Evolutionary conservation across 2,797 vertebrate genomes (phyloP).

Genomic region (Cynopterus sphinx): DNA sequence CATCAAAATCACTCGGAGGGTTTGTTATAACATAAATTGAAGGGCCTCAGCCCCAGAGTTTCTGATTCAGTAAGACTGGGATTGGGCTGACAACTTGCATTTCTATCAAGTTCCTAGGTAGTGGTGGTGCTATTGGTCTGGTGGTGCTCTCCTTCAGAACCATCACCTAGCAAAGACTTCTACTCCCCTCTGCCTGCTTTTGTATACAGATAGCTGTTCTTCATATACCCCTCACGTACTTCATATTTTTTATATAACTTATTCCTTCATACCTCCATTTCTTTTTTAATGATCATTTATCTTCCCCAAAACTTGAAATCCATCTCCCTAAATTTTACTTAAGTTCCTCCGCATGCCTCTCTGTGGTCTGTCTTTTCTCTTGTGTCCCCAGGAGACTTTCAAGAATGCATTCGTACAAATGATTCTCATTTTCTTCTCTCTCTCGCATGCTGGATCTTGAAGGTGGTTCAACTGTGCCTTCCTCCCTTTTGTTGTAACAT

Average conservation of each 20-base stretch:
- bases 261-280: background rate
- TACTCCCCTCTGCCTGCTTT: background rate
- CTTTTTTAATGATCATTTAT: background rate
- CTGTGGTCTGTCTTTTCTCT: background rate
- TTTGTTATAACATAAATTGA: background rate
- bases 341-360: background rate
- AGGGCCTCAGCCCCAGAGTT: background rate
- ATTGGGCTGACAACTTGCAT: background rate
- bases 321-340: background rate
- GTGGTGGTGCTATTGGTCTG: background rate
- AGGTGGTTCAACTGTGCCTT: background rate
- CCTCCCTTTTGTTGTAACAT: background rate
- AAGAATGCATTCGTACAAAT: background rate
- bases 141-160: background rate
- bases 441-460: background rate
- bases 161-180: background rate
- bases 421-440: background rate
- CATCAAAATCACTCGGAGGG: background rate
- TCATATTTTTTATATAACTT: background rate
- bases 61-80: background rate
- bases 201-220: background rate
- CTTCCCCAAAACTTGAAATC: background rate
- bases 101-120: background rate
- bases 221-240: background rate
- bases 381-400: background rate